Evolutionary conservation across 2,888 invertebrate species (phyloP).

Genomic region (Megalurothrips usitatus): DNA sequence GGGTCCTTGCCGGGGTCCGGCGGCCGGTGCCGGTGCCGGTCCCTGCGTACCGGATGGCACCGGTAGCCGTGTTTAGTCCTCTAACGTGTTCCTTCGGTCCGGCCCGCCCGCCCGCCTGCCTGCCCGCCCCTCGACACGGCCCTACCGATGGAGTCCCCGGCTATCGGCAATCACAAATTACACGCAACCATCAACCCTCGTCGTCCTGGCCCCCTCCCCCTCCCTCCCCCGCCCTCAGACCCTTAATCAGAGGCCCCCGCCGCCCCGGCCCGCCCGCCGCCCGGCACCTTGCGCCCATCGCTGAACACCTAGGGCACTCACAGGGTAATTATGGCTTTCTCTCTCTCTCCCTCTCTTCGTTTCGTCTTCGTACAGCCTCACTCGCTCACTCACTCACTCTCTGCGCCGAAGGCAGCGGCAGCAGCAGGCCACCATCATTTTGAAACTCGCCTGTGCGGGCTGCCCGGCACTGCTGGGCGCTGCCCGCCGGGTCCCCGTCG

Average conservation of each 20-base stretch:
- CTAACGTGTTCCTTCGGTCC: neutral
- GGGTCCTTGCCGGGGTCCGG: too few species aligned
- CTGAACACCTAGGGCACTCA: slow-evolving; percentile 1
- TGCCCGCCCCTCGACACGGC: neutral
- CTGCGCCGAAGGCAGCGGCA: neutral
- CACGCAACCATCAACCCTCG: slow-evolving; percentile 15
- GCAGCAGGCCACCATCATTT: neutral
- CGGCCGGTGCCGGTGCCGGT: too few species aligned
- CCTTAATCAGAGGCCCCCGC: slow-evolving; percentile 15
- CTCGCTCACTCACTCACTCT: too few species aligned
- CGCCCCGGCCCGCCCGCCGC: neutral
- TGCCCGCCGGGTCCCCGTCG: too few species aligned
- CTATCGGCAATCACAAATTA: slow-evolving; percentile 24
- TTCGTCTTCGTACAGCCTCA: neutral
- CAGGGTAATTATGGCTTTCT: neutral
- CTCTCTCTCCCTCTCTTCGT: neutral
- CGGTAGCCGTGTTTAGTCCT: slow-evolving; percentile 1
- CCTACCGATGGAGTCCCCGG: neutral
- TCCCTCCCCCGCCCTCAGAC: neutral
- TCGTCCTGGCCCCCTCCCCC: neutral
- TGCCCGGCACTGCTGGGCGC: neutral
- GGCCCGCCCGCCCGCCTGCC: neutral
- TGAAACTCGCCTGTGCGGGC: neutral
- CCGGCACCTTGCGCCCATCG: neutral
- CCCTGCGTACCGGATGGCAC: neutral